Percentiles rank a stretch among this genome's conserved stretches.
phyloP scores from a whole-genome alignment of 2,797 vertebrate genomes.

The Hippoglossus hippoglossus region DNA sequence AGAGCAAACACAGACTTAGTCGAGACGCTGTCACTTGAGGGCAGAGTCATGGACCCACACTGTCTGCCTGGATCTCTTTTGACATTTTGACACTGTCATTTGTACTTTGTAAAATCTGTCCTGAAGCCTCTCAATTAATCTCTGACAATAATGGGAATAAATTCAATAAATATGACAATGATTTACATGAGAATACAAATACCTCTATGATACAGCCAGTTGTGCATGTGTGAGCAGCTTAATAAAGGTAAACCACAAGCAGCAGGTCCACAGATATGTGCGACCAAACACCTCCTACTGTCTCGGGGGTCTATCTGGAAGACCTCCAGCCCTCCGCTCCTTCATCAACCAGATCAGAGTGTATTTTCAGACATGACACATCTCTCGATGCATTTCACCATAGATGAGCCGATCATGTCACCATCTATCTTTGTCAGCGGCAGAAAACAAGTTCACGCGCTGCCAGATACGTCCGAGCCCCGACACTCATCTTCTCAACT shows the following conservation, averaged over 20 bases:
- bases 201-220: constrained; percentile 17
- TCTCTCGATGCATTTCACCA: constrained; percentile 35
- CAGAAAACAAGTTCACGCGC: constrained; percentile 26
- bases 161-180: neutral
- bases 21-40: constrained; percentile 29
- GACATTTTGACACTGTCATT: neutral
- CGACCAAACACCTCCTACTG: constrained; percentile 70
- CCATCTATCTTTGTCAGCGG: constrained; percentile 51
- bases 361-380: constrained; percentile 53
- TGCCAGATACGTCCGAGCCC: constrained; percentile 11
- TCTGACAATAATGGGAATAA: neutral
- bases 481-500: constrained; percentile 8
- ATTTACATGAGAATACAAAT: constrained; percentile 10
- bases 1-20: constrained; percentile 20
- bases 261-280: constrained; percentile 56
- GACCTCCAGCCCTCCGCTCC: constrained; percentile 55
- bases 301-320: constrained; percentile 62
- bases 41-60: neutral
- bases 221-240: constrained; percentile 56
- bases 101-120: neutral
- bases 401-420: constrained; percentile 49
- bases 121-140: neutral
- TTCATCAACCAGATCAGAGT: constrained; percentile 35
- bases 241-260: constrained; percentile 57
- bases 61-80: neutral